phyloP scores from a whole-genome alignment of 64 coral and sea anemone species.

The Catalaphyllia jardinei region DNA sequence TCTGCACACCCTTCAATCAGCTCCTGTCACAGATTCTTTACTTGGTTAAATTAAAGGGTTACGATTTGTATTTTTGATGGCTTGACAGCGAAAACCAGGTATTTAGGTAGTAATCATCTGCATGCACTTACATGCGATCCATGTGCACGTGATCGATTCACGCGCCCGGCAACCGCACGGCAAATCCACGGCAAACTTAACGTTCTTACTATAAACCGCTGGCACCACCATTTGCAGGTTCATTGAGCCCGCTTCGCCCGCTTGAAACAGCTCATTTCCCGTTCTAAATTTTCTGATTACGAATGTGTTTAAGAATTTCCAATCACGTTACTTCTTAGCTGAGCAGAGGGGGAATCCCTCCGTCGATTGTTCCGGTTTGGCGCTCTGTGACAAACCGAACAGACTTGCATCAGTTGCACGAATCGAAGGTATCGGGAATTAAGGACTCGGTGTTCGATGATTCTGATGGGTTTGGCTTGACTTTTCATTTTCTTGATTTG shows the following conservation, averaged over 20 bases:
- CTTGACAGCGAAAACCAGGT: too few species aligned
- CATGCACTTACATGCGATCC: too few species aligned
- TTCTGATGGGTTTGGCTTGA: neutral
- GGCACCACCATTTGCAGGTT: neutral
- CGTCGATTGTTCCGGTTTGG: conserved; percentile 19
- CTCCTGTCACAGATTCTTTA: too few species aligned
- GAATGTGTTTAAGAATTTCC: conserved; percentile 24
- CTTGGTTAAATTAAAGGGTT: too few species aligned
- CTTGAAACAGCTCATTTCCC: neutral
- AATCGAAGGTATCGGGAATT: neutral
- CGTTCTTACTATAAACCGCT: neutral
- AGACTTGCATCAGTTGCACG: neutral
- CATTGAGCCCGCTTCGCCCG: neutral
- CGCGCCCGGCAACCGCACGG: too few species aligned
- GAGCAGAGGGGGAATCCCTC: conserved; percentile 27
- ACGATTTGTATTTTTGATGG: too few species aligned
- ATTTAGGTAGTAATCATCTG: too few species aligned
- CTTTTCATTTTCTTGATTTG: neutral
- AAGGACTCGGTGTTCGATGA: neutral
- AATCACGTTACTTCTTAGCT: neutral
- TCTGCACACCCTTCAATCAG: too few species aligned
- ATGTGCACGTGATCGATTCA: too few species aligned
- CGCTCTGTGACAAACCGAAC: neutral
- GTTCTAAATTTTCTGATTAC: conserved; percentile 48
- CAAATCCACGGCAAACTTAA: too few species aligned